Percentiles rank a stretch among this genome's conserved stretches.
Conservation (phyloP, 2,113 vertebrate genomes). For the Neodon shergylaensis region DNA sequence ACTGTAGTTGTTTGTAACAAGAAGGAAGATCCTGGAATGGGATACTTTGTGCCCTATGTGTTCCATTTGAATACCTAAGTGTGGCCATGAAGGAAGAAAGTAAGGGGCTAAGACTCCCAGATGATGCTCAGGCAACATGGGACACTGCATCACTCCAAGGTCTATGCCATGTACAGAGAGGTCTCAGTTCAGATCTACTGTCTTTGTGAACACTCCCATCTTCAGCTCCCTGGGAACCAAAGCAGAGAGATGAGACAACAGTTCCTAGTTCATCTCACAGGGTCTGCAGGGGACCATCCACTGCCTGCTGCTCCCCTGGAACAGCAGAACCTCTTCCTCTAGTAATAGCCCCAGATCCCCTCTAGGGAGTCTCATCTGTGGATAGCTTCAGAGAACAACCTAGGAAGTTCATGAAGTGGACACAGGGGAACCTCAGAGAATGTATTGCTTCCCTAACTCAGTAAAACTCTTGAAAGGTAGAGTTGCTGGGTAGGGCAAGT, state of each 20-base stretch:
- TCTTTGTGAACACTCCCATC: not conserved
- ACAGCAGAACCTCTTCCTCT: fast-evolving
- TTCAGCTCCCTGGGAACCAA: no score
- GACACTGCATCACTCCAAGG: fast-evolving
- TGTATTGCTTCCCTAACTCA: fast-evolving
- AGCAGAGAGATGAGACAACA: fast-evolving
- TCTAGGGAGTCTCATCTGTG: not conserved
- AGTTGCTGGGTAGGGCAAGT: not conserved
- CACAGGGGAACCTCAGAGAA: fast-evolving
- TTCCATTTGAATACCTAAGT: not conserved
- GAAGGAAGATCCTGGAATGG: fast-evolving
- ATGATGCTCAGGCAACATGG: not conserved
- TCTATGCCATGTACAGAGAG: fast-evolving
- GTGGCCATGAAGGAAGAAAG: no score
- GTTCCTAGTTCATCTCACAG: fast-evolving
- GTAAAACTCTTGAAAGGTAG: not conserved
- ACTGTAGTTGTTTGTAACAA: not conserved
- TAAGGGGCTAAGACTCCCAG: fast-evolving
- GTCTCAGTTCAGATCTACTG: fast-evolving
- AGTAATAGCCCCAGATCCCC: fast-evolving
- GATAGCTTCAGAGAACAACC: not conserved
- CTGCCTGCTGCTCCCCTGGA: fast-evolving
- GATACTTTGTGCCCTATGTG: fast-evolving
- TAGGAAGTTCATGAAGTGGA: not conserved
- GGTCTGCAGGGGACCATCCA: fast-evolving